These are phyloP conservation scores for Tachuris rubrigastra DNA, from an alignment of 2,113 vertebrate species.

Conservation along the genomic window DNA sequence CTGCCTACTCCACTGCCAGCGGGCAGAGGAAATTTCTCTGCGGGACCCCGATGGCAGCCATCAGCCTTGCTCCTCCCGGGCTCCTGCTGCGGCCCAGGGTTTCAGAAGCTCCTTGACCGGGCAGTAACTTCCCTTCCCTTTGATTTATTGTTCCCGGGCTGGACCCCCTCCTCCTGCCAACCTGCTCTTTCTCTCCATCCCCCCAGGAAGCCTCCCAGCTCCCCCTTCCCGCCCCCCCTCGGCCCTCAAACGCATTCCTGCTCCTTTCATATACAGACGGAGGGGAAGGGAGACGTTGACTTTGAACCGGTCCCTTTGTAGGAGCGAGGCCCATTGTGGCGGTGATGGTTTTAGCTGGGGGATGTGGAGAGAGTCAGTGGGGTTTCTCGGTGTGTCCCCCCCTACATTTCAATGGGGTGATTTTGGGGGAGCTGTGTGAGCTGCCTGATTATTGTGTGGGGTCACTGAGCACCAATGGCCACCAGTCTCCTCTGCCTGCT, in stretches of 20 bases:
- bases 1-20: background rate
- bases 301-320: slow-evolving; percentile 68
- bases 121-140: slow-evolving; percentile 2
- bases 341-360: slow-evolving; percentile 40
- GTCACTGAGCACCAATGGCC: background rate
- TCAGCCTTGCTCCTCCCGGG: slow-evolving; percentile 22
- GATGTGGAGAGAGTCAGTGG: slow-evolving; percentile 47
- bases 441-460: background rate
- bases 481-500: background rate
- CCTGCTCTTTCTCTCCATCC: slow-evolving; percentile 26
- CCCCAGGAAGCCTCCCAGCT: slow-evolving; percentile 20
- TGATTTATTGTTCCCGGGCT: slow-evolving; percentile 19
- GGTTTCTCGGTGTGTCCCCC: background rate
- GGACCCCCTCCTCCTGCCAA: background rate
- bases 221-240: background rate
- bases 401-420: slow-evolving; percentile 14
- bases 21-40: slow-evolving; percentile 48
- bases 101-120: background rate
- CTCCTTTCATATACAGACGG: slow-evolving; percentile 51
- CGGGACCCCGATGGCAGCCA: slow-evolving; percentile 21
- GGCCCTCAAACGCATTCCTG: slow-evolving; percentile 50
- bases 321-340: slow-evolving; percentile 17
- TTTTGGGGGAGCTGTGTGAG: background rate
- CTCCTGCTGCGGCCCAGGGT: background rate
- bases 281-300: slow-evolving; percentile 63